phyloP scores from a whole-genome alignment of 1,140 invertebrate species.

The Sitobion miscanthi region DNA sequence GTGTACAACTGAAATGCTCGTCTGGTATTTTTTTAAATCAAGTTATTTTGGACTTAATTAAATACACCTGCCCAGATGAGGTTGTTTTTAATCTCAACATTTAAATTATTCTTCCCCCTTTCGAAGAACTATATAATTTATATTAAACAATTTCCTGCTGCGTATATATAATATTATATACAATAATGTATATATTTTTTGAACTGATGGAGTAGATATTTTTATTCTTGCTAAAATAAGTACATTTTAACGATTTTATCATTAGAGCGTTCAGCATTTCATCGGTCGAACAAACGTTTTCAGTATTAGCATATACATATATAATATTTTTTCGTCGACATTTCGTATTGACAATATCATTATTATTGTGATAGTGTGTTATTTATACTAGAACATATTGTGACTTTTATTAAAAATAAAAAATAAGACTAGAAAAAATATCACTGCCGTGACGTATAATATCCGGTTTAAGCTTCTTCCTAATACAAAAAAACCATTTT shows the following conservation, averaged over 20 bases:
- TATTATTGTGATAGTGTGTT: neutral
- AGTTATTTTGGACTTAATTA: constrained; percentile 48
- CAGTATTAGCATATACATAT: neutral
- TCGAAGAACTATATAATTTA: neutral
- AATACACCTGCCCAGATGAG: constrained; percentile 18
- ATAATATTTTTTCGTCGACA: neutral
- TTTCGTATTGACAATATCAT: neutral
- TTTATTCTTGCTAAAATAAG: neutral
- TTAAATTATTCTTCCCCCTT: constrained; percentile 35
- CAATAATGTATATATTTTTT: neutral
- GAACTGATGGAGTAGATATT: neutral
- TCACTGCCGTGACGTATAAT: neutral
- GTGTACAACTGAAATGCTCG: neutral
- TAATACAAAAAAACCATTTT: constrained; percentile 22
- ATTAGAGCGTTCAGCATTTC: neutral
- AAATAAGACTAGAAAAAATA: constrained; percentile 23
- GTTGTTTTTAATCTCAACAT: constrained; percentile 38
- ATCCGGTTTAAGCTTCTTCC: neutral
- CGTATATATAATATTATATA: neutral
- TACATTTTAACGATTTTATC: constrained; percentile 22
- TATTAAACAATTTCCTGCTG: neutral
- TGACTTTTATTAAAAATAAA: constrained; percentile 5
- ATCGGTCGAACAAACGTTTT: neutral
- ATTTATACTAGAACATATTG: constrained; percentile 9
- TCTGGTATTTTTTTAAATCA: constrained; percentile 32